Evolutionary conservation across 2,113 vertebrate genomes (phyloP), one percentile per base, ranked within the genome.

Genomic region (Zapornia atra): DNA sequence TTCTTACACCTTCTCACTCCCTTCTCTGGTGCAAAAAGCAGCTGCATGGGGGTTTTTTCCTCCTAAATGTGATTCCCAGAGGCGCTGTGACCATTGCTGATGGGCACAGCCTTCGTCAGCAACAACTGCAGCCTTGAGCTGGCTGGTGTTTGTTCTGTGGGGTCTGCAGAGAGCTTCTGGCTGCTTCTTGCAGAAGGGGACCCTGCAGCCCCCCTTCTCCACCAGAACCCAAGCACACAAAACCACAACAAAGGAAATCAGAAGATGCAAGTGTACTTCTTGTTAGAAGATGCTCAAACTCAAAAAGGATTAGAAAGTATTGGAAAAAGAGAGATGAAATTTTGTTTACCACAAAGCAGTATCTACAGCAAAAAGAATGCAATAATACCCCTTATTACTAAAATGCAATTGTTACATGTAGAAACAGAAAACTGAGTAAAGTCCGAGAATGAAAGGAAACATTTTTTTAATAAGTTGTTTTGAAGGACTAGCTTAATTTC

Each of bases 401-500:
- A 92, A 90, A 63, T 28, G 5, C 28, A 85, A 25, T 36, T 94
- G 76, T 77, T 90, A 70, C n/a, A 73, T 54, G 90, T 25, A 71
- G 72, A 87, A 91, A 82, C 24, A 91, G 57, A 79, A 94, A 90
- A 78, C 14, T 75, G 64, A 57, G 53, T 16, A 17, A 86, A 91
- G 76, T 53, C 76, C 90, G 72, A 86, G 92, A 92, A 94, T 78
- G 8, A 92, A 95, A 89, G n/a, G 44, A 95, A 83, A 66, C 21
- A 3, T 3, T 8, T 50, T 66, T 84, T 61, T 71, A 53, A 15
- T 29, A 34, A 59, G 12, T 56, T 88, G 24, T 86, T 95, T 95
- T 90, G 48, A 92, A 88, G 89, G 36, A 50, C 50, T 83, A 88
- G 61, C 16, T 64, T 81, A n/a, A 78, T 92, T 95, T 93, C 33